These are phyloP conservation scores for Parasteatoda tepidariorum DNA, from an alignment of 1,140 invertebrate genomes.

Conservation along the genomic window DNA sequence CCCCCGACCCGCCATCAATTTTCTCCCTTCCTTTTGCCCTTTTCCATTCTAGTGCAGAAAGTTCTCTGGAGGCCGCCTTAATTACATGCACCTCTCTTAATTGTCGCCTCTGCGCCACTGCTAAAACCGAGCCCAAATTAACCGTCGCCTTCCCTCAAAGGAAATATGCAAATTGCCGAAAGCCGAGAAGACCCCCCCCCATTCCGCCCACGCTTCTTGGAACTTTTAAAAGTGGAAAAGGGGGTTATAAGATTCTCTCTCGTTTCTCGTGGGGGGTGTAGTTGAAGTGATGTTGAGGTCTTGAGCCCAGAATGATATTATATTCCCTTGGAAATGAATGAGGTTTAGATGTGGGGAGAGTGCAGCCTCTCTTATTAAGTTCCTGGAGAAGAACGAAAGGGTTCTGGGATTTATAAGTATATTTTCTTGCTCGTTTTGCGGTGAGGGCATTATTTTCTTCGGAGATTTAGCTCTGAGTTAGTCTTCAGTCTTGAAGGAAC, in stretches of 20 bases:
- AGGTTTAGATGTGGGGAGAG: not conserved
- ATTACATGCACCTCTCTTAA: constrained; percentile 56
- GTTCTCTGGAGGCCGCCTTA: constrained; percentile 33
- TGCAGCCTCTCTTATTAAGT: constrained; percentile 1
- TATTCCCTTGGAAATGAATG: constrained; percentile 29
- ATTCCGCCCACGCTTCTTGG: not conserved
- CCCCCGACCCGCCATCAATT: constrained; percentile 12
- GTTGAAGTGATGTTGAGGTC: constrained; percentile 48
- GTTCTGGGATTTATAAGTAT: no score
- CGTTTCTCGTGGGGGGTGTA: constrained; percentile 1
- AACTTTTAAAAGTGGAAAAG: constrained; percentile 38
- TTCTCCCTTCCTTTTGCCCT: constrained; percentile 28
- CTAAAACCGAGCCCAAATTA: constrained; percentile 55
- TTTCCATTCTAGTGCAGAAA: constrained; percentile 34
- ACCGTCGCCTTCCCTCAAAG: constrained; percentile 48
- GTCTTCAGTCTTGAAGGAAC: no score
- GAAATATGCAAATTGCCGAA: constrained; percentile 58
- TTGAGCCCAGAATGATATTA: constrained; percentile 28
- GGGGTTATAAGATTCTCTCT: not conserved
- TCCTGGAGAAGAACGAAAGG: not conserved
- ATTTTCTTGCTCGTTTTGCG: no score
- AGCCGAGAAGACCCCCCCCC: constrained; percentile 20
- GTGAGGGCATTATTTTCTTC: no score
- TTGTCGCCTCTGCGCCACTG: constrained; percentile 38
- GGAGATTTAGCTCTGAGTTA: no score